Evolutionary conservation across 2,888 invertebrate genomes (phyloP), one percentile per base, ranked within the genome.

Genomic region (Sympetrum striolatum): DNA sequence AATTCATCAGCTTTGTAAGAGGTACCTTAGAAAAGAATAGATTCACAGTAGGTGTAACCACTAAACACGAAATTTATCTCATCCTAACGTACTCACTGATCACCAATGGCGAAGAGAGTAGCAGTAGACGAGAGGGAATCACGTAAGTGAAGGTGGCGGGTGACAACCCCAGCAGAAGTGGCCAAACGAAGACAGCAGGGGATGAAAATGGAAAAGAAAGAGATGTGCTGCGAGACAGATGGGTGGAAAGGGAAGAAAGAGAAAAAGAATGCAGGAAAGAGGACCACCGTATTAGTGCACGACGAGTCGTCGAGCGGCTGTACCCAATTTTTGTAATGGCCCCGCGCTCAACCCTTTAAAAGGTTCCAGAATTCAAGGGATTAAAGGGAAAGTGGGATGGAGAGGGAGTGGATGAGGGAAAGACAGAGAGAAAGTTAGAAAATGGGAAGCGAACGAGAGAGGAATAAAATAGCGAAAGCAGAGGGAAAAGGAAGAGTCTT

Each of bases 281-380:
- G 37, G 80, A 44, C 18, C 31, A 10, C 37, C 31, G 60, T 60
- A 60, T 86, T 35, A 35, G 64, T n/a, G 86, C 58, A 58, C 35
- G 58, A 58, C 60, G 86, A 58, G 64, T 60, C 86, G 58, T 60
- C 82, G 53, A 58, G 82, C 18, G 82, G 60, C 86, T 86, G 86
- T 60, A 86, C 86, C 64, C 86, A 86, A 86, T 86, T 86, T 86
- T 86, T 86, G 86, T 86, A 86, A 86, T 86, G 86, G 86, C 58
- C 37, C 86, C 58, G 82, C 58, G 82, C 82, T 58, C 35, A 86
- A 86, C 58, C 64, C 86, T 86, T 86, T 86, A 86, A 86, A 86
- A 86, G 15, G 86, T 18, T n/a, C 4, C 86, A 60, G 37, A 48
- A 82, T 82, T 82, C 53, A 48, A 18, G 53, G 60, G 64, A 86